These are phyloP conservation scores for Catagonus wagneri DNA, from an alignment of 2,113 vertebrate species.

Conservation along the genomic window DNA sequence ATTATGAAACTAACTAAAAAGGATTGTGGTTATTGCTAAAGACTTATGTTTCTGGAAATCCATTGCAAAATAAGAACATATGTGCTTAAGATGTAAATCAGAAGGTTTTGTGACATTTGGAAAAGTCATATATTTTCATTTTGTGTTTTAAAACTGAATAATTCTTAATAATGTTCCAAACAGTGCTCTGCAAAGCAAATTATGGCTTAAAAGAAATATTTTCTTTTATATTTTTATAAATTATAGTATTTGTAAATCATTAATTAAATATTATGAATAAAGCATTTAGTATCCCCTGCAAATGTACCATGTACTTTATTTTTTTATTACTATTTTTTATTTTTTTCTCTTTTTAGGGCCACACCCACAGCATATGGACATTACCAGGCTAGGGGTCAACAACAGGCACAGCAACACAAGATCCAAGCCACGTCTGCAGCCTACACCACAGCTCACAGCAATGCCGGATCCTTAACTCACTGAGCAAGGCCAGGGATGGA, in stretches of 20 bases:
- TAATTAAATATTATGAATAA: slow-evolving; percentile 59
- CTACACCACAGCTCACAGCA: too few relatives aligned
- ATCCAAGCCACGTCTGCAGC: too few relatives aligned
- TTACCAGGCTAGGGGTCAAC: too few relatives aligned
- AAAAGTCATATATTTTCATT: slow-evolving; percentile 18
- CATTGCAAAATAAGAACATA: slow-evolving; percentile 57
- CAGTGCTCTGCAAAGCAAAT: slow-evolving; percentile 32
- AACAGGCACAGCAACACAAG: too few relatives aligned
- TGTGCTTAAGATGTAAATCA: not conserved
- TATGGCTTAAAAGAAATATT: slow-evolving; percentile 32
- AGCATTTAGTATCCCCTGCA: not conserved
- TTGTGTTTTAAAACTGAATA: slow-evolving; percentile 61
- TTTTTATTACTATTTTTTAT: not conserved
- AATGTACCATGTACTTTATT: slow-evolving; percentile 10
- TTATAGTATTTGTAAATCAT: slow-evolving; percentile 40
- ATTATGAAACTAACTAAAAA: slow-evolving; percentile 67
- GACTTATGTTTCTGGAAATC: slow-evolving; percentile 9
- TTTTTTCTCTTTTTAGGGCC: too few relatives aligned
- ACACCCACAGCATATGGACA: too few relatives aligned
- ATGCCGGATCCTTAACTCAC: too few relatives aligned
- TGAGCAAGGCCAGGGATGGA: too few relatives aligned
- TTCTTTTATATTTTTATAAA: slow-evolving; percentile 43
- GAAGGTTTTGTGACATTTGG: slow-evolving; percentile 7
- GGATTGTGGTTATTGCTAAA: slow-evolving; percentile 60
- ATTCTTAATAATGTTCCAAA: slow-evolving; percentile 52